These are phyloP conservation scores for Plestiodon gilberti DNA, from an alignment of 2,113 vertebrate genomes.

Conservation along the genomic window DNA sequence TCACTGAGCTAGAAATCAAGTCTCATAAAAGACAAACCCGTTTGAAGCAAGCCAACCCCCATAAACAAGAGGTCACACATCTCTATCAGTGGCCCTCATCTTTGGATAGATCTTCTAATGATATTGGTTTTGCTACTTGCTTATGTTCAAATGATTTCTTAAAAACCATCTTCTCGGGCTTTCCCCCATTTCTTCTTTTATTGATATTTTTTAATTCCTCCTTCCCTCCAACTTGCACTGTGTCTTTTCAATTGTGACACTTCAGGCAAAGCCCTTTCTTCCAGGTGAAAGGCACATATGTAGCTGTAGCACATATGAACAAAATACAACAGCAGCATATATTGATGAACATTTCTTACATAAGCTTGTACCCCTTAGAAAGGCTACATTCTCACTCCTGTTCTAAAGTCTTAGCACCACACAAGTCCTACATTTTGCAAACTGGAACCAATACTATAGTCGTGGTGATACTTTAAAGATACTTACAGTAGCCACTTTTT, in stretches of 20 bases:
- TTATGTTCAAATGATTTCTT: not conserved
- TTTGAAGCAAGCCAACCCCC: not conserved
- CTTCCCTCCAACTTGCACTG: no score
- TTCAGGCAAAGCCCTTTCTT: no score
- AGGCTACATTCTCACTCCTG: not conserved
- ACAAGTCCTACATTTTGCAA: not conserved
- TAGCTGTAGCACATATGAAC: no score
- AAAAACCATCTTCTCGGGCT: not conserved
- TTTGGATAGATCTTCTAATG: not conserved
- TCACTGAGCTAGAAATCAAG: not conserved
- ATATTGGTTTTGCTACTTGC: no score
- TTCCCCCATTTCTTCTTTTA: no score
- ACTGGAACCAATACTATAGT: not conserved
- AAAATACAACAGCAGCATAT: no score
- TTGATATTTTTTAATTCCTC: no score
- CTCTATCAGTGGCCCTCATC: not conserved
- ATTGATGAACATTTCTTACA: not conserved
- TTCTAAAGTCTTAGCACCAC: not conserved
- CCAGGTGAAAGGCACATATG: no score
- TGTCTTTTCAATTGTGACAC: no score
- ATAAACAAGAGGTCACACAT: not conserved
- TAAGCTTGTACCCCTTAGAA: not conserved
- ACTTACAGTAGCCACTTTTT: slow-evolving; percentile 94
- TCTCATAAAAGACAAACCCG: not conserved
- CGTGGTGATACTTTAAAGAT: not conserved